Evolutionary conservation across 1,140 invertebrate genomes (phyloP), one percentile per base, ranked within the genome.

Genomic region (Diplogasteroides magnus): DNA sequence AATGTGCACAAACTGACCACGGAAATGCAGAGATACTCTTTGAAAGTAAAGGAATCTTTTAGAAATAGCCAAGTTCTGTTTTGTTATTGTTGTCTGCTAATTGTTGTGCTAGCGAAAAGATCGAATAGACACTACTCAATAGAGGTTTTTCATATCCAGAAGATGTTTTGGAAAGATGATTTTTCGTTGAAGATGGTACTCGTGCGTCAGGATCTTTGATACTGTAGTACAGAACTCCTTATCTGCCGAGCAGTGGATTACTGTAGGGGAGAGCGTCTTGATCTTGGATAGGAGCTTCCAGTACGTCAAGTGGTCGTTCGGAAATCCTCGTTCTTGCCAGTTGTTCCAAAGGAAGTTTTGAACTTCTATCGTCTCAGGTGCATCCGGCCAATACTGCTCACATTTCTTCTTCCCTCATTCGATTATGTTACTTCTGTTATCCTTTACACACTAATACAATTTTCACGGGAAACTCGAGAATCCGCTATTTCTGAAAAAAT

Each of bases 181-280:
- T n/a, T n/a, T n/a, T n/a, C n/a, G n/a, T n/a, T n/a, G 6, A 76
- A 77, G 56, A 76, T 78, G n/a, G 77, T 76, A 23, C 75, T 77
- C 2, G 75, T 76, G 14, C 75, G 73, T 25, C 75, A 73, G 58
- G 25, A 3, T 23, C 23, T 13, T 31, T 73, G n/a, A 26, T 48
- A 14, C 26, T 29, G 19, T 11, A 19, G 6, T 48, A 6, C 37
- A 48, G 19, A 13, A 13, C 6, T 26, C 55, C 23, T 1, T n/a
- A 25, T 74, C 75, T 2, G 75, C 75, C 14, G 76, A 78, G 31
- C 75, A 76, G 59, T 76, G 75, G 19, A 76, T 61, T 25, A 76
- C 67, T 19, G 74, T 26, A 11, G 75, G 75, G n/a, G 74, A 77
- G 29, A 76, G 65, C n/a, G 64, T 79, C 56, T 78, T 74, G 23